A percentile compares a stretch with the other conserved stretches of the same genome.
These are phyloP conservation scores for Sphaerophoria taeniata DNA, from an alignment of 2,888 invertebrate genomes.

Conservation along the genomic window DNA sequence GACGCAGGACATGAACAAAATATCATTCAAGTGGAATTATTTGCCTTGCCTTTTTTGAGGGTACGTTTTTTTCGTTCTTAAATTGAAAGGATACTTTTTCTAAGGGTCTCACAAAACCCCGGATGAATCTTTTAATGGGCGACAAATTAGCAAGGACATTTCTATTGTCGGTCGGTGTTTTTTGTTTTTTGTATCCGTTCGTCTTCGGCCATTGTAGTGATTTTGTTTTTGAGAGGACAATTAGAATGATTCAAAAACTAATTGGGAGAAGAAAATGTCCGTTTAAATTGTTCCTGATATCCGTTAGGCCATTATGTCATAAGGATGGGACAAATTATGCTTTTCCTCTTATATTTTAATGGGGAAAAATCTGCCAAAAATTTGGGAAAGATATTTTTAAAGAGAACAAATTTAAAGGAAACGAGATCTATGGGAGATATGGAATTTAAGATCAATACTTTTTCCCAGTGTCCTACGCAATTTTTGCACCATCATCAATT, in stretches of 20 bases:
- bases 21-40: slow-evolving; percentile 47
- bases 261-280: slow-evolving; percentile 25
- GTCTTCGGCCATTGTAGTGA: not conserved
- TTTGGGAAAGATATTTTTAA: too few relatives aligned
- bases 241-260: slow-evolving; percentile 28
- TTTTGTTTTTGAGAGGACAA: slow-evolving; percentile 28
- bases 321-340: not conserved
- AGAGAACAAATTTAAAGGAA: too few relatives aligned
- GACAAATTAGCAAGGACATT: slow-evolving; percentile 57
- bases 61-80: not conserved
- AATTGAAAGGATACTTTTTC: slow-evolving; percentile 10
- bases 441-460: too few relatives aligned
- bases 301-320: not conserved
- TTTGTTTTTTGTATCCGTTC: not conserved
- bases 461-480: too few relatives aligned
- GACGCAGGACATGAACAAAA: slow-evolving; percentile 8
- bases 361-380: too few relatives aligned
- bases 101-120: slow-evolving; percentile 37
- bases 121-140: slow-evolving; percentile 60
- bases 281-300: slow-evolving; percentile 16
- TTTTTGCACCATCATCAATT: slow-evolving; percentile 19
- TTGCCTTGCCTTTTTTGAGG: not conserved
- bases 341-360: too few relatives aligned
- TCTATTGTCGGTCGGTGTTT: slow-evolving; percentile 25
- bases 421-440: too few relatives aligned